Conservation (phyloP, 2,888 invertebrate species). For the Torymus texanus region DNA sequence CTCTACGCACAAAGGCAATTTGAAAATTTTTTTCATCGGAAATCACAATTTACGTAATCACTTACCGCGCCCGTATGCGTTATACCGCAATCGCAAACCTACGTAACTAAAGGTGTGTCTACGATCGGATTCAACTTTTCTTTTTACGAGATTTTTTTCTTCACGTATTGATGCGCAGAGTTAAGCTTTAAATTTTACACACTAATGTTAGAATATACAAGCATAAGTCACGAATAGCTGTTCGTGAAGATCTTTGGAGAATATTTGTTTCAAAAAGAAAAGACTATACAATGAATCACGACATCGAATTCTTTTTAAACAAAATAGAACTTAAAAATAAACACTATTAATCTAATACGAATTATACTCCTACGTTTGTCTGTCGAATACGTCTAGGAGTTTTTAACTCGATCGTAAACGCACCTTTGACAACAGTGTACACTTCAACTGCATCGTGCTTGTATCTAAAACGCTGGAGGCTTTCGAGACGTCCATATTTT, state of each 20-base stretch:
- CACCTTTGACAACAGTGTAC: conserved; percentile 33
- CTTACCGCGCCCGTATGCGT: conserved; percentile 1
- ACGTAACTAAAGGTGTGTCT: conserved; percentile 31
- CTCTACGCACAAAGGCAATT: too few species aligned
- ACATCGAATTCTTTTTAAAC: not conserved
- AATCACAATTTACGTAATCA: conserved; percentile 27
- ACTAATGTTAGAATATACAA: too few species aligned
- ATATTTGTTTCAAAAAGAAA: not conserved
- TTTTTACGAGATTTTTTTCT: too few species aligned
- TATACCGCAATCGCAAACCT: conserved; percentile 1
- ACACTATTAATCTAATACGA: not conserved
- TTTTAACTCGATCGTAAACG: conserved; percentile 32
- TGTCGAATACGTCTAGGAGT: not conserved
- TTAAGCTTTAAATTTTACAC: too few species aligned
- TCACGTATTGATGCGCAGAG: too few species aligned
- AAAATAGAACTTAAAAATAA: not conserved
- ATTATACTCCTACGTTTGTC: too few species aligned
- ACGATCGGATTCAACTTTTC: conserved; percentile 24
- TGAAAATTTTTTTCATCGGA: not conserved
- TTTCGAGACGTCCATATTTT: conserved; percentile 11
- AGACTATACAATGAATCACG: not conserved
- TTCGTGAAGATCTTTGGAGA: not conserved
- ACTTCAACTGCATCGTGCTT: conserved; percentile 29
- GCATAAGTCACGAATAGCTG: too few species aligned
- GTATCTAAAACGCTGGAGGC: conserved; percentile 30